Evolutionary conservation across 2,888 invertebrate genomes (phyloP).

Genomic region (Agriotes lineatus): DNA sequence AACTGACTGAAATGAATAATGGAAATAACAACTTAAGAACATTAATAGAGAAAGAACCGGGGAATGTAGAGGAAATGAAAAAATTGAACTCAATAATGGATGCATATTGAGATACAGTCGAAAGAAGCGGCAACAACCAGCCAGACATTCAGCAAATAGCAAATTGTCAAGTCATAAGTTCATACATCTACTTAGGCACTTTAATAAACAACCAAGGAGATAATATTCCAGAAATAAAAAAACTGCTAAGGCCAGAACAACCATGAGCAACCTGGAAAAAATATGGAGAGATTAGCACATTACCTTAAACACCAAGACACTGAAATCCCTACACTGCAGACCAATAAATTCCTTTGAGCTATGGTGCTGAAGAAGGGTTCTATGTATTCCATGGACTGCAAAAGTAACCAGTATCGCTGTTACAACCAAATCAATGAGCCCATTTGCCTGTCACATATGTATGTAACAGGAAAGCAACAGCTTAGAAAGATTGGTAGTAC

Average conservation of each 20-base stretch:
- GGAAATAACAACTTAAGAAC: no score
- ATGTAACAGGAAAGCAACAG: no score
- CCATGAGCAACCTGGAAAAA: no score
- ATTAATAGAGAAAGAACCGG: no score
- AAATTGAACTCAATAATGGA: no score
- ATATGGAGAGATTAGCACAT: neutral
- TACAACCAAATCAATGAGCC: neutral
- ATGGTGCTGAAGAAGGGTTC: neutral
- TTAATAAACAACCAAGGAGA: neutral
- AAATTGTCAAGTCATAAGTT: neutral
- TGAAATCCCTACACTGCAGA: neutral
- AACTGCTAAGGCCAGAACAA: neutral
- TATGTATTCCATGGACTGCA: no score
- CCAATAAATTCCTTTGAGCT: neutral
- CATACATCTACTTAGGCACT: neutral
- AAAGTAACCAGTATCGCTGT: neutral
- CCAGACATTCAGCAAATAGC: neutral
- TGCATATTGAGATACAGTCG: no score
- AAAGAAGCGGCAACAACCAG: no score
- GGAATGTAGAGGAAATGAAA: no score
- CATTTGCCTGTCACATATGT: no score
- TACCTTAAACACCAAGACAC: neutral
- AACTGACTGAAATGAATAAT: no score
- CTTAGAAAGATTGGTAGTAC: no score
- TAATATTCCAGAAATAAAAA: neutral